A percentile compares a stretch with the other conserved stretches of the same genome.
phyloP scores from a whole-genome alignment of 2,888 invertebrate species.

The Calliscelio sp. region DNA sequence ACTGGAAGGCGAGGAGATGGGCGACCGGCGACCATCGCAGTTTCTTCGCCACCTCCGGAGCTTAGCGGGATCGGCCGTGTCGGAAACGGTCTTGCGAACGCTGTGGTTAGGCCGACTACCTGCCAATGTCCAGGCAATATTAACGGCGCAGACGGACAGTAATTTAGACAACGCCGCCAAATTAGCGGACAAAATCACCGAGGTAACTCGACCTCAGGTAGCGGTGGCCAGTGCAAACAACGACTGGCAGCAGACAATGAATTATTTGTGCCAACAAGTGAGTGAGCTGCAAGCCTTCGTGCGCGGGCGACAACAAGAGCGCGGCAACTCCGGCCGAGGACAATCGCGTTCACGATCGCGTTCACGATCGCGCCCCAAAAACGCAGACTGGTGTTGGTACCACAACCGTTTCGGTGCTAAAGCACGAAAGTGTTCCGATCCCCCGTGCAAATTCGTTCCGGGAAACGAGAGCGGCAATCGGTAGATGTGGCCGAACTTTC shows the following conservation, averaged over 20 bases:
- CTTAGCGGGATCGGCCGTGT: constrained; percentile 69
- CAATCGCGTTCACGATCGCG: too few species aligned
- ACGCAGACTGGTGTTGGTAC: constrained; percentile 59
- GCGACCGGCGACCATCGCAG: constrained; percentile 74
- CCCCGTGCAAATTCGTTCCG: constrained; percentile 46
- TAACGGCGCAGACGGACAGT: too few species aligned
- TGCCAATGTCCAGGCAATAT: neutral
- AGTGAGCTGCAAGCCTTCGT: too few species aligned
- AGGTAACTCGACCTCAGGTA: too few species aligned
- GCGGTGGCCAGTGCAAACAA: too few species aligned
- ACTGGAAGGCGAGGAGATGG: constrained; percentile 11
- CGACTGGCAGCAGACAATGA: too few species aligned
- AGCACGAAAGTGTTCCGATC: constrained; percentile 41
- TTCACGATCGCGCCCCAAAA: neutral
- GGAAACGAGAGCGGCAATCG: neutral
- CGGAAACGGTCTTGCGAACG: constrained; percentile 46
- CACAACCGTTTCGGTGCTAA: constrained; percentile 46
- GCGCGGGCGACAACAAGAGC: neutral
- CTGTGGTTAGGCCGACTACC: constrained; percentile 17
- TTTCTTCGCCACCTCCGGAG: constrained; percentile 74
- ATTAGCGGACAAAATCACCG: too few species aligned
- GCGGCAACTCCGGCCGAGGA: too few species aligned
- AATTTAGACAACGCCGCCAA: too few species aligned
- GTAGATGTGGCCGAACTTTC: constrained; percentile 34
- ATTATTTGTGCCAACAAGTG: too few species aligned